Evolutionary conservation across 2,113 vertebrate genomes (phyloP), one percentile per base, ranked within the genome.

Genomic region (Hiodon tergisus): DNA sequence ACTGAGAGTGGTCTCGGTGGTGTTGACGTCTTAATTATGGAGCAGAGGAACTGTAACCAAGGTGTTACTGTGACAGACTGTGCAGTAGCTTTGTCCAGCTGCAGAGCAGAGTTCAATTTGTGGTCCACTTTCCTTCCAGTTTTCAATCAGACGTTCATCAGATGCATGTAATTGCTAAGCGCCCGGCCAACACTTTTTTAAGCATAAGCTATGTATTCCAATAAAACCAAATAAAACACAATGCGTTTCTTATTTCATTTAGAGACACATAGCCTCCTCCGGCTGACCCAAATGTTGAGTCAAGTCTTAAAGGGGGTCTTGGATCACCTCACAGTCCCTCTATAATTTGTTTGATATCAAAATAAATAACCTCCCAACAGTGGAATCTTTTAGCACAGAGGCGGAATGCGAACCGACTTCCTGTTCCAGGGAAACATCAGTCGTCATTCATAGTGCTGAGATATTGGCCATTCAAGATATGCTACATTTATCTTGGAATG

Each of bases 401-500:
- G 52, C 59, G 46, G 16, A 63, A 54, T 55, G 48, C 1, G 52
- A 63, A 59, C 68, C 13, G 13, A 52, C 75, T 71, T 52, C 68
- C 50, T 57, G 68, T 65, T 76, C 58, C 68, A 71, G 31, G 11
- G 60, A 61, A 76, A 57, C 58, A 17, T 57, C 59, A 52, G 60
- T 65, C 52, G 3, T 66, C 68, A 52, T 76, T 31, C 50, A 13
- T 14, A 54, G 13, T 1, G 17, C 59, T 65, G 68, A 47, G 60
- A 63, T 66, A 63, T 63, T 54, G 58, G 68, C 58, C 75, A 16
- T 76, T 70, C 13, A 55, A 13, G 75, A 76, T 53, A 76, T 65
- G 75, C 68, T 71, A 76, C 75, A 71, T 76, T 76, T 76, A 63
- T 76, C 75, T 65, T 8, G 68, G 75, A 76, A 71, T 76, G 75